Base-by-base conservation (phyloP, 2,797 vertebrate genomes). In the Helostoma temminkii region DNA sequence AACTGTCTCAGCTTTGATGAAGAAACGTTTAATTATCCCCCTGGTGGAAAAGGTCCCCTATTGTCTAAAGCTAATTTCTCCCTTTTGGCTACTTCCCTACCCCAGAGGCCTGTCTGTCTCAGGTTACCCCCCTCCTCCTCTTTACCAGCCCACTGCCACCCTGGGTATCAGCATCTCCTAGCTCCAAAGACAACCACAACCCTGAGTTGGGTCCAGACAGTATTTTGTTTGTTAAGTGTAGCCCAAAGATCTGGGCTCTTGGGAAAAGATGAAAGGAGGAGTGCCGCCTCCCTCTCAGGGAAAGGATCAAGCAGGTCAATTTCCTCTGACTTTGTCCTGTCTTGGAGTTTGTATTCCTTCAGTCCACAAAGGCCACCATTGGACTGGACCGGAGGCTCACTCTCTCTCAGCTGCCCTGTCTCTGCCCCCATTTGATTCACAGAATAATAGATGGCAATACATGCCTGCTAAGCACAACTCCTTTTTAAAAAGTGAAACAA, bases 1-100 rank as follows among this genome's bases (percentile, higher is more conserved):
- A 95, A 96, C 95, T 95, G 95, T 93, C 94, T 90, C 92, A 41
- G 83, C 96, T 96, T 96, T 96, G 95, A 97, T 95, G 95, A 95
- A 95, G 95, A 91, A 95, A 94, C 94, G 91, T 95, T 96, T 96
- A 96, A 97, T 97, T 96, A 96, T 93, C 92, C 88, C 92, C 92
- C 88, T 82, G 89, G 93, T 94, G 94, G 94, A 96, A 92, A 94
- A 95, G 95, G 95, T 96, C 94, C 92, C 88, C 91, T 90, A 90
- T 95, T 95, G 95, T 95, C 93, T 94, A 86, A 93, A 93, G 93
- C 93, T 96, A 95, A 96, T 96, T 96, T 96, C 94, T 95, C 93
- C 92, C 93, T 96, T 95, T 95, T 95, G 93, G 93, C 93, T 94
- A 93, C 91, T 93, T 95, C 93, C 92, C 90, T 91, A 91, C 90